A percentile compares a stretch with the other conserved stretches of the same genome.
Evolutionary conservation across 2,888 invertebrate species (phyloP).

Genomic region (Camptogramma bilineatum): DNA sequence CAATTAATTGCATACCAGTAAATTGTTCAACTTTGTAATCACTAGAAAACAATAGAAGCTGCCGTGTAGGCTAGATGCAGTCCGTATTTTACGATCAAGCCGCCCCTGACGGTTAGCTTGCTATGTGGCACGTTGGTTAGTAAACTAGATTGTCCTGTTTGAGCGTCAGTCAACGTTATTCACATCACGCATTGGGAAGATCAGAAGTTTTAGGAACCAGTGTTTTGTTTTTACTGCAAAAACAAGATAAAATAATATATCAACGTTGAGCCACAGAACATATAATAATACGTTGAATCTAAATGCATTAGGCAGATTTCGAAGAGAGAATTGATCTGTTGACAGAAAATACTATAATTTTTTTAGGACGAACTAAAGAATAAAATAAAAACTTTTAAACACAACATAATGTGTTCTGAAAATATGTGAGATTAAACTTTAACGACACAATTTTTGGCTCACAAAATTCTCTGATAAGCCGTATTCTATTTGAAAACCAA

Average conservation of each 20-base stretch:
- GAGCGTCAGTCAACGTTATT: constrained; percentile 25
- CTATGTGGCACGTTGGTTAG: constrained; percentile 8
- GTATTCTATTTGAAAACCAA: neutral
- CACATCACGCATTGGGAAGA: constrained; percentile 13
- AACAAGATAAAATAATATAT: neutral
- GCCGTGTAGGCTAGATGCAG: neutral
- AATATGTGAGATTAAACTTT: neutral
- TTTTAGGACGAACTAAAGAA: too few species aligned
- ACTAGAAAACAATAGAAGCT: neutral
- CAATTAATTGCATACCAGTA: neutral
- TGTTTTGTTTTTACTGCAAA: neutral
- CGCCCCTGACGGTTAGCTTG: neutral
- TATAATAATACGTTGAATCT: too few species aligned
- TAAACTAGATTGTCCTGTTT: constrained; percentile 14
- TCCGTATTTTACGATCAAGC: neutral
- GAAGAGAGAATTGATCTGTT: too few species aligned
- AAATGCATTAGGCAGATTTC: too few species aligned
- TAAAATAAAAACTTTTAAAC: too few species aligned
- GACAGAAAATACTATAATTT: too few species aligned
- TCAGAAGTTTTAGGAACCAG: neutral
- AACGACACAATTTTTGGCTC: neutral
- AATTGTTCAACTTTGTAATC: neutral
- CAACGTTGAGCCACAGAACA: too few species aligned
- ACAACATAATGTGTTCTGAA: neutral
- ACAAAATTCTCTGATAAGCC: neutral